phyloP scores from a whole-genome alignment of 2,888 invertebrate species.

The Leptothorax acervorum region DNA sequence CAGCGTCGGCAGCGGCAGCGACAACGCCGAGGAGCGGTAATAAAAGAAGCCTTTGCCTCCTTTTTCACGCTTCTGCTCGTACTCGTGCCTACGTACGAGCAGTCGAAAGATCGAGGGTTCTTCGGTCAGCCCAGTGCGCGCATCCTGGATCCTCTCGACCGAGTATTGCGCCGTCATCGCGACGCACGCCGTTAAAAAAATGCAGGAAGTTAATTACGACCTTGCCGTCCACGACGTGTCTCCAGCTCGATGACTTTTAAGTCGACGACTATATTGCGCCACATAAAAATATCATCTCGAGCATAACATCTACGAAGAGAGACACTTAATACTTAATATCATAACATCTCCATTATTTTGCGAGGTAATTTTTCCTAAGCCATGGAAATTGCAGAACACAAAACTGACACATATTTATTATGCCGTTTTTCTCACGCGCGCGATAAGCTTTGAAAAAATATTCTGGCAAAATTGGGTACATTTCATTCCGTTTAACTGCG shows the following conservation, averaged over 20 bases:
- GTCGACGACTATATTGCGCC: neutral
- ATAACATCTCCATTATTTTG: neutral
- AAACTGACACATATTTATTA: neutral
- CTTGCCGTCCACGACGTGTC: neutral
- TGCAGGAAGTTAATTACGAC: conserved; percentile 67
- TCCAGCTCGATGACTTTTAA: neutral
- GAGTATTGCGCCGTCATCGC: conserved; percentile 19
- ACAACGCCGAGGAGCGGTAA: conserved; percentile 65
- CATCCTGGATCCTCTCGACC: conserved; percentile 24
- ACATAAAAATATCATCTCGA: neutral
- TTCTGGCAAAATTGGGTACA: neutral
- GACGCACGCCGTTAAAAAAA: conserved; percentile 53
- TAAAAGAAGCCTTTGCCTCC: conserved; percentile 66
- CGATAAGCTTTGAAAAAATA: neutral
- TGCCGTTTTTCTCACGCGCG: neutral
- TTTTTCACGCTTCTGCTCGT: conserved; percentile 47
- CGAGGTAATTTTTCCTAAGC: neutral
- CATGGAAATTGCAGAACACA: neutral
- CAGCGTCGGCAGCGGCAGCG: conserved; percentile 69
- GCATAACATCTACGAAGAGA: neutral
- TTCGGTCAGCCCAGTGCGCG: conserved; percentile 44
- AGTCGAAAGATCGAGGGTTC: conserved; percentile 76
- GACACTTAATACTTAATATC: neutral
- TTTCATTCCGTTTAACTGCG: neutral
- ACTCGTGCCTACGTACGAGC: conserved; percentile 67